These are phyloP conservation scores for Synergus itoensis DNA, from an alignment of 2,888 invertebrate species.

Conservation along the genomic window DNA sequence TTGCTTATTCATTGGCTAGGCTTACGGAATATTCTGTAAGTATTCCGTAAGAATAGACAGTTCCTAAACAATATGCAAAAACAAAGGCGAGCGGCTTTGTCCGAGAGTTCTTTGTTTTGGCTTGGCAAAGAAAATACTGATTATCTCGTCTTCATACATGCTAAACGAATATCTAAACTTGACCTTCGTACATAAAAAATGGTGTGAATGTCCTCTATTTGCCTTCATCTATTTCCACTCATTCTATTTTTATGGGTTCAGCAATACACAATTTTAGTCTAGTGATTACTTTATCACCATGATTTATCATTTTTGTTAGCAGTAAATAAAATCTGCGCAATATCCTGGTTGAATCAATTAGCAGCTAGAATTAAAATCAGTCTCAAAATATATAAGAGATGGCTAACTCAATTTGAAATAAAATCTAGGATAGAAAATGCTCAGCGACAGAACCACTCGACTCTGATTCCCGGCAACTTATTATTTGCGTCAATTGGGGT, in stretches of 20 bases:
- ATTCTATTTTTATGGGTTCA: neutral
- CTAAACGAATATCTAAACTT: conserved; percentile 5
- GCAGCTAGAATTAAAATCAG: too few relatives aligned
- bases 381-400: neutral
- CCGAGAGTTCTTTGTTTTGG: neutral
- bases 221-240: neutral
- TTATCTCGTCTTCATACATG: neutral
- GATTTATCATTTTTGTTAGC: neutral
- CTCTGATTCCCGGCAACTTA: conserved; percentile 50
- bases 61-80: neutral
- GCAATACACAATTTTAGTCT: neutral
- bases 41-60: too few relatives aligned
- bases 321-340: neutral
- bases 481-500: conserved; percentile 46
- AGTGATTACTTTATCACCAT: neutral
- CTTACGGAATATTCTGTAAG: too few relatives aligned
- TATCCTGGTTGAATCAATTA: too few relatives aligned
- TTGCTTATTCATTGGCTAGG: too few relatives aligned
- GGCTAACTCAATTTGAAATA: neutral
- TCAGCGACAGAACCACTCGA: conserved; percentile 32
- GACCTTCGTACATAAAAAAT: neutral
- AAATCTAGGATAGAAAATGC: neutral
- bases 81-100: neutral
- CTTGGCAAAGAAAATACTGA: conserved; percentile 2
- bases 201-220: neutral